Conservation (phyloP, 2,797 vertebrate species). For the Centroberyx gerrardi region DNA sequence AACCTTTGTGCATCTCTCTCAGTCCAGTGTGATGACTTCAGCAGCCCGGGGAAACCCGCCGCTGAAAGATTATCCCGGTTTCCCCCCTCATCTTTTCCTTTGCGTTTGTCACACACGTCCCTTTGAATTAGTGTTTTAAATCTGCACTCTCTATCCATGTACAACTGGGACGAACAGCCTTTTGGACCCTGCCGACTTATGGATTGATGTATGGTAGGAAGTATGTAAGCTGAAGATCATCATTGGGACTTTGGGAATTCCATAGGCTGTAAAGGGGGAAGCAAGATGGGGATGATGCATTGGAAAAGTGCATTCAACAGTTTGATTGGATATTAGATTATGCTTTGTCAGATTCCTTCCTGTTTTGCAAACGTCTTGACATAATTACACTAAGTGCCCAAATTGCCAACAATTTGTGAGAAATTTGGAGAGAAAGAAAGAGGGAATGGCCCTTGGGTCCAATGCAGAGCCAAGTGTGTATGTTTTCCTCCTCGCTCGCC, state of each 20-base stretch:
- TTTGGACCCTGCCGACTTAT: conserved; percentile 55
- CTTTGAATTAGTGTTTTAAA: conserved; percentile 58
- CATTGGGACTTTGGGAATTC: conserved; percentile 50
- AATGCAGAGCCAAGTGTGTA: conserved; percentile 10
- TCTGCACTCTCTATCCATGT: conserved; percentile 31
- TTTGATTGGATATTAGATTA: conserved; percentile 11
- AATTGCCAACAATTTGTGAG: conserved; percentile 4
- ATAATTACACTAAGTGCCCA: neutral
- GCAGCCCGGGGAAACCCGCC: conserved; percentile 67
- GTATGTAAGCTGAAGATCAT: conserved; percentile 45
- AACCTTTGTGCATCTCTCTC: conserved; percentile 34
- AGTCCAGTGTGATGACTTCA: conserved; percentile 62
- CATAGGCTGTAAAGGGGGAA: conserved; percentile 7
- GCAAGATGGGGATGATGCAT: too few relatives aligned
- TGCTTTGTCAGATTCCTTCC: neutral
- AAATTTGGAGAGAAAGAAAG: neutral
- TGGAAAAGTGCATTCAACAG: neutral
- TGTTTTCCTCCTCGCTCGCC: conserved; percentile 38
- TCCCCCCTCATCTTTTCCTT: conserved; percentile 30
- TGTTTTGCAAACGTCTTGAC: conserved; percentile 12
- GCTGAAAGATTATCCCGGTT: conserved; percentile 39
- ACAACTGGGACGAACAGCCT: conserved; percentile 50
- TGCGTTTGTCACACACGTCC: conserved; percentile 45
- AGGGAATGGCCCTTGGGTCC: conserved; percentile 10
- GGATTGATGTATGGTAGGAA: conserved; percentile 57